Evolutionary conservation across 2,797 vertebrate genomes (phyloP), one percentile per base, ranked within the genome.

Genomic region (Uromys caudimaculatus): DNA sequence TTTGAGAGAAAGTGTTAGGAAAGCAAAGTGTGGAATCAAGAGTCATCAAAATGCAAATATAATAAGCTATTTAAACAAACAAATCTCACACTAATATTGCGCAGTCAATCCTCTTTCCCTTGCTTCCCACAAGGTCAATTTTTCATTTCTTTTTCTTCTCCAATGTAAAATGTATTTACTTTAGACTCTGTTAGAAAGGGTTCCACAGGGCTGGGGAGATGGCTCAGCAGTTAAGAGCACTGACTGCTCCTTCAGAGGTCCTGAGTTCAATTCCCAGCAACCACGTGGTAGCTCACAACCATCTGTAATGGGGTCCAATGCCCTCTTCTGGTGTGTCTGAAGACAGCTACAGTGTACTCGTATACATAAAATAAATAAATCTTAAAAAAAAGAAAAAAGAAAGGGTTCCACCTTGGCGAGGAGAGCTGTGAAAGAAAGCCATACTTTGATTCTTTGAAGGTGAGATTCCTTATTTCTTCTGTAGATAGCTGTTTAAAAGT

Each of bases 41-140:
- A 94, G 78, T 79, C 93, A 97, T 97, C 97, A 95, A 95, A 95
- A 98, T 98, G 96, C 89, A 98, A 98, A 98, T 96, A 96, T 95
- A 96, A 95, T 96, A 98, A 98, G 95, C 91, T 75, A 92, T 97
- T 98, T 95, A 98, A 97, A 98, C 97, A 98, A 98, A 96, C 93
- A 97, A 96, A 98, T 52, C 82, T 96, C 89, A 93, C 82, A 44
- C 11, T 77, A 73, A 62, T 90, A 83, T 89, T 64, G 64, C 50
- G 5, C 60, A 94, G 89, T 97, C 94, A 95, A 83, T 90, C 38
- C 19, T 93, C 82, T 96, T 93, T 79, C 82, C 56, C 50, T 88
- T 85, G 50, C 60, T n/a, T 90, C 73, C 13, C n/a, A 4, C 2
- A 17, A 92, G 95, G 88, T 77, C 47, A 69, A 95, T 76, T 95